These are phyloP conservation scores for Griposia aprilina DNA, from an alignment of 2,888 invertebrate species.

Conservation along the genomic window DNA sequence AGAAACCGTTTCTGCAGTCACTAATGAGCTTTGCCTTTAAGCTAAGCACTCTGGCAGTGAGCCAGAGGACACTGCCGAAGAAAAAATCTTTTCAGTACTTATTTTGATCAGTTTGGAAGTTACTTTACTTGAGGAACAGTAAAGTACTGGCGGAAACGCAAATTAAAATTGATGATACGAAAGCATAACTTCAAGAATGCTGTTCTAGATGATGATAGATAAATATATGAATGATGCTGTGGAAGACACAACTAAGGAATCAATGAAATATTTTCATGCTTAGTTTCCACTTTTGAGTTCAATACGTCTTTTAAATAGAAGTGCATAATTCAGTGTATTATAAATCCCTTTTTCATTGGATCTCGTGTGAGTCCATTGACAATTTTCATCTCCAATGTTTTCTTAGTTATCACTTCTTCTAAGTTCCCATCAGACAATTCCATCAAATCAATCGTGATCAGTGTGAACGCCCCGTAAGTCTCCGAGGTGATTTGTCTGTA, in stretches of 20 bases:
- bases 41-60: constrained; percentile 55
- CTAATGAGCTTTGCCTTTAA: constrained; percentile 56
- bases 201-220: neutral
- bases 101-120: constrained; percentile 41
- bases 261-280: neutral
- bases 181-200: neutral
- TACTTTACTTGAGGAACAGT: constrained; percentile 17
- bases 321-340: neutral
- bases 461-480: constrained; percentile 36
- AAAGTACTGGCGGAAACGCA: neutral
- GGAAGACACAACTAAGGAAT: neutral
- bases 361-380: too few species aligned
- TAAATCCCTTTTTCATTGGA: neutral
- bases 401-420: neutral
- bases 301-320: neutral
- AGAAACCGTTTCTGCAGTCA: constrained; percentile 42
- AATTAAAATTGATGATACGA: constrained; percentile 8
- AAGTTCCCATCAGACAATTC: neutral
- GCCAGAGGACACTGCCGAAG: constrained; percentile 43
- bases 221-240: neutral
- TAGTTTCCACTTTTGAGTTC: neutral
- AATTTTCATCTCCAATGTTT: neutral
- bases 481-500: constrained; percentile 59
- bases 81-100: constrained; percentile 45
- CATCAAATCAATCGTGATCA: constrained; percentile 26